Evolutionary conservation across 2,888 invertebrate genomes (phyloP), one percentile per base, ranked within the genome.

Genomic region (Baronia brevicornis): DNA sequence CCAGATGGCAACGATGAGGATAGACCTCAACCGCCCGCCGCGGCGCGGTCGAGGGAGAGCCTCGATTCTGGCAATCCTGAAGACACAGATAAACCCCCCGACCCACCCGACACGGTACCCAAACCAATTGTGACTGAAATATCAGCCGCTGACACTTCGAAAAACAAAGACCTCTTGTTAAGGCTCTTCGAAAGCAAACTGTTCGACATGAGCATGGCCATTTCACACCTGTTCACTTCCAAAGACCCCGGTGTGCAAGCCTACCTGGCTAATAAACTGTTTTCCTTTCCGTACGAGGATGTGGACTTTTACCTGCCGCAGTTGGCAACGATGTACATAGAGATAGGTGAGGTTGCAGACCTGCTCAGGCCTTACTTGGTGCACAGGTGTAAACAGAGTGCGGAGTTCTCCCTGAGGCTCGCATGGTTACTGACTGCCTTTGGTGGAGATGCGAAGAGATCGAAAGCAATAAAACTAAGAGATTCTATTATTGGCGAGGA

Each of bases 231-330:
- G 37, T 98, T 97, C 77, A 97, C 97, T 72, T 97, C 98, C 20
- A 98, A 98, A 82, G 98, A 99, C 72, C 95, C 96, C 19, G 98
- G 98, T 40, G 98, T 98, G 46, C 94, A 98, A 63, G 94, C 95
- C 55, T 99, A 98, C 84, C 91, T 99, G 68, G 98, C 96, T 44
- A 98, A 98, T 85, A 94, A 96, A 79, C 90, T 99, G 84, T 98
- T 98, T 80, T 95, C 93, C 73, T 98, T 98, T 75, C 90, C 92
- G 14, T 90, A 94, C 69, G 88, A 87, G 45, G 96, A 97, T 51
- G 96, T 98, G 43, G 98, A 99, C 85, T 96, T 98, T 73, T 99
- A 98, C 84, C 89, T 99, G 68, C 98, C 98, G 26, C 99, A 99
- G 80, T 84, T 99, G 61, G 93, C 99, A 60, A 96, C 96, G 60